Evolutionary conservation across 2,797 vertebrate genomes (phyloP), one percentile per base, ranked within the genome.

Genomic region (Myioborus miniatus): DNA sequence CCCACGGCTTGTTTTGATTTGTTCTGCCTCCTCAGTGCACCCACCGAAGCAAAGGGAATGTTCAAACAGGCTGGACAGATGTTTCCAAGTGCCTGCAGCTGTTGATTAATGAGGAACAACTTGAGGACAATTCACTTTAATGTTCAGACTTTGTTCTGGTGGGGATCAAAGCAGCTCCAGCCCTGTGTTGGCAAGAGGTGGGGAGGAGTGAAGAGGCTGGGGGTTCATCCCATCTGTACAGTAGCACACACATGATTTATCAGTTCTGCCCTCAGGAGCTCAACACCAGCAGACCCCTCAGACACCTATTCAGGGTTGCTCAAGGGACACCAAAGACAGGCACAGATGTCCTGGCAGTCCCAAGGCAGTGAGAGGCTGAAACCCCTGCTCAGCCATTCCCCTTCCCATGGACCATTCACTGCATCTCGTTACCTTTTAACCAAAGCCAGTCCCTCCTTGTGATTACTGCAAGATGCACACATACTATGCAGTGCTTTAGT

Each of bases 51-150:
- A 2, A 76, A 84, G 32, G 60, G 75, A 94, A 96, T 75, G 63
- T 74, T 95, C 72, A 88, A 43, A 80, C 87, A 91, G 82, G 67
- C 83, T 39, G 67, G 94, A 94, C 94, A 97, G 97, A 98, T 97
- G 92, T 72, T 94, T 96, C 80, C 39, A 64, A 96, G 89, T 18
- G 96, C 97, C 98, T 69, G 78, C 84, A 98, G 98, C 98, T 97
- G 97, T 94, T 90, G 50, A 97, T 97, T 98, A 98, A 97, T 32
- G 96, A 98, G 96, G 53, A 90, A 83, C 37, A 90, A 95, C 96
- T 97, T 97, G 95, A 97, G 88, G 96, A 94, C 98, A 97, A 98
- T 96, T 97, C 97, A 94, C 94, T 97, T 94, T 75, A 94, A 92
- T 69, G 78, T 89, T 95, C 63, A 79, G 75, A 64, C 90, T 95